Percentiles rank a stretch among this genome's conserved stretches.
Evolutionary conservation across 2,797 vertebrate species (phyloP).

Genomic region (Cuniculus paca): DNA sequence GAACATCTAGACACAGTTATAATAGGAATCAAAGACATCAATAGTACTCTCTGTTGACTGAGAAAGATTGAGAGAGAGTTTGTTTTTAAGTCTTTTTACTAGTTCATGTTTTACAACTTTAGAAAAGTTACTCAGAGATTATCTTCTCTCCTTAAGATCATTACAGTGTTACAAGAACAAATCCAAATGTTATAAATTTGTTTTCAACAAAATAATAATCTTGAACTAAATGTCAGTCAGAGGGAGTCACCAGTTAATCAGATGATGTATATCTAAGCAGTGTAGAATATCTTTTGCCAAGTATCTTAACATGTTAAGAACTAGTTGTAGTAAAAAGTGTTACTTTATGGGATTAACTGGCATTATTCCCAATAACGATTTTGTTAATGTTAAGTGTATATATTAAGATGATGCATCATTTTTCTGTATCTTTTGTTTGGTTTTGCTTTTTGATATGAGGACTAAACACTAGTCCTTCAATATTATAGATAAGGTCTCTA

Average conservation of each 20-base stretch:
- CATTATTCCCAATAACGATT: neutral
- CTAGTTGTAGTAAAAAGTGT: neutral
- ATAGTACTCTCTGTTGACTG: neutral
- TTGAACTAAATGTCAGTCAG: neutral
- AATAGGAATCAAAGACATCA: neutral
- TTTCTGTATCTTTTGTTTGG: neutral
- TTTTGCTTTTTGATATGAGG: neutral
- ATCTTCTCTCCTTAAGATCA: neutral
- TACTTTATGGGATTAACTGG: neutral
- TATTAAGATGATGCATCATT: neutral
- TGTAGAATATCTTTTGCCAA: neutral
- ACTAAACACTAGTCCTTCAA: neutral
- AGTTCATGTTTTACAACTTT: neutral
- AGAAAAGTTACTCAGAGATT: neutral
- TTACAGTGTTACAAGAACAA: neutral
- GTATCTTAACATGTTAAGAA: neutral
- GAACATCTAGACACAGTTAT: neutral
- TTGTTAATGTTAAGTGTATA: neutral
- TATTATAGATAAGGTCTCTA: neutral
- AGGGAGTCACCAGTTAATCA: neutral
- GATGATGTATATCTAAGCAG: neutral
- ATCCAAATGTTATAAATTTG: neutral
- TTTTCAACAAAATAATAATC: neutral
- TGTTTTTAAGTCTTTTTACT: neutral
- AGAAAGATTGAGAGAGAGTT: neutral